Evolutionary conservation across 1,140 invertebrate genomes (phyloP), one percentile per base, ranked within the genome.

Genomic region (Habropoda laboriosa): DNA sequence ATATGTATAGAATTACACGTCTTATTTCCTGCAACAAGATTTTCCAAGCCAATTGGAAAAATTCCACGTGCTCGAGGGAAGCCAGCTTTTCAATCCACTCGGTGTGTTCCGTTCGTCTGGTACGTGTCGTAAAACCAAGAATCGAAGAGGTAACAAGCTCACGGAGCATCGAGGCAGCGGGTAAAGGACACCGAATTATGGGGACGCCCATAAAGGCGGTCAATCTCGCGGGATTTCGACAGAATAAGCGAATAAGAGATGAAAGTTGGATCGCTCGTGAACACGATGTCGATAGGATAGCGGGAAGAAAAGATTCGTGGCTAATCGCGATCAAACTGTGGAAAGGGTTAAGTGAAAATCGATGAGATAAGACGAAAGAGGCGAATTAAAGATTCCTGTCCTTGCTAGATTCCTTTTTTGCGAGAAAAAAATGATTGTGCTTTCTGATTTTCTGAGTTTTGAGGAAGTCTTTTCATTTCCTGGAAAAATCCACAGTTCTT

Each of bases 171-270:
- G 45, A 27, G 63, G 30, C 24, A 38, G n/a, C 42, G 24, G 49
- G 51, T 70, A 77, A 63, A 60, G 64, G 73, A 74, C 42, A 47
- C 78, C 57, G 64, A 49, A 67, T 67, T 68, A 68, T 55, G 42
- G 45, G 67, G 58, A 85, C 74, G 73, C 79, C 70, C 67, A 71
- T 80, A 81, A 77, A 63, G 16, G 68, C 61, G 49, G 70, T 70
- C 68, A 60, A 74, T 45, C 67, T 70, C 67, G 79, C 32, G 72
- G 66, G 57, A 57, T 47, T 78, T 75, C 63, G 67, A 64, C 47
- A 60, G 66, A 30, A 51, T 35, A 47, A 55, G 0, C 16, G 6
- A 18, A 2, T 2, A 10, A 21, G 12, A 30, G 30, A 67, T 30
- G 21, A 10, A 47, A 32, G 13, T 7, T 35, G n/a, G n/a, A n/a